These are phyloP conservation scores for Smittia aterrima DNA, from an alignment of 2,888 invertebrate species.

Conservation along the genomic window DNA sequence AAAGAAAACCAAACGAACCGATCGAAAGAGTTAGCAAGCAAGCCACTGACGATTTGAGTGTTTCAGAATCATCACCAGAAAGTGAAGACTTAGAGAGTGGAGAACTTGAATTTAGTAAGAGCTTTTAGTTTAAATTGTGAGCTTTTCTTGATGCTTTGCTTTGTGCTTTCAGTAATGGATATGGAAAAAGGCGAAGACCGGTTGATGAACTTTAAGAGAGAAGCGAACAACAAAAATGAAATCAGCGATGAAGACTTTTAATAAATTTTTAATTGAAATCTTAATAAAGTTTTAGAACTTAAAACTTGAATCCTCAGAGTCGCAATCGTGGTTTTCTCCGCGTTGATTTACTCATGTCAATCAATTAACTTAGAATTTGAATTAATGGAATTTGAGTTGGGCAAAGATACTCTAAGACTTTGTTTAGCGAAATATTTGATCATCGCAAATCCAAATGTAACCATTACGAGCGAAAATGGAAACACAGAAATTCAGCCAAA, in stretches of 20 bases:
- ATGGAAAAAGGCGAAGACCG: constrained; percentile 20
- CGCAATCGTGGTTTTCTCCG: too few relatives aligned
- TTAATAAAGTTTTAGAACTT: too few relatives aligned
- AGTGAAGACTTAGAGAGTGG: constrained; percentile 37
- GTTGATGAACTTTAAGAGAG: constrained; percentile 27
- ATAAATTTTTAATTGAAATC: too few relatives aligned
- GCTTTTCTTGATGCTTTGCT: not conserved
- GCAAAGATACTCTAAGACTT: too few relatives aligned
- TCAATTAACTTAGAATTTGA: too few relatives aligned
- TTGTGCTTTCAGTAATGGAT: constrained; percentile 32
- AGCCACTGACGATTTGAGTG: constrained; percentile 17
- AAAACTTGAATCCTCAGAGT: too few relatives aligned
- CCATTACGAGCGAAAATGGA: too few relatives aligned
- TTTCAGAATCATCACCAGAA: constrained; percentile 12
- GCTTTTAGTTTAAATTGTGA: not conserved
- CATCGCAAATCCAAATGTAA: too few relatives aligned
- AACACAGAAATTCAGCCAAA: too few relatives aligned
- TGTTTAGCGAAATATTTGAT: too few relatives aligned
- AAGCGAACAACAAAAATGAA: constrained; percentile 6
- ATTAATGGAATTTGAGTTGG: too few relatives aligned
- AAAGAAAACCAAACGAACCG: constrained; percentile 15
- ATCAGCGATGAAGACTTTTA: constrained; percentile 40
- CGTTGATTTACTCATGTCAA: too few relatives aligned
- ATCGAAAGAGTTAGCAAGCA: not conserved
- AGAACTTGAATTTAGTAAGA: constrained; percentile 33